Evolutionary conservation across 2,888 invertebrate species (phyloP).

Genomic region (Caenorhabditis sp.): DNA sequence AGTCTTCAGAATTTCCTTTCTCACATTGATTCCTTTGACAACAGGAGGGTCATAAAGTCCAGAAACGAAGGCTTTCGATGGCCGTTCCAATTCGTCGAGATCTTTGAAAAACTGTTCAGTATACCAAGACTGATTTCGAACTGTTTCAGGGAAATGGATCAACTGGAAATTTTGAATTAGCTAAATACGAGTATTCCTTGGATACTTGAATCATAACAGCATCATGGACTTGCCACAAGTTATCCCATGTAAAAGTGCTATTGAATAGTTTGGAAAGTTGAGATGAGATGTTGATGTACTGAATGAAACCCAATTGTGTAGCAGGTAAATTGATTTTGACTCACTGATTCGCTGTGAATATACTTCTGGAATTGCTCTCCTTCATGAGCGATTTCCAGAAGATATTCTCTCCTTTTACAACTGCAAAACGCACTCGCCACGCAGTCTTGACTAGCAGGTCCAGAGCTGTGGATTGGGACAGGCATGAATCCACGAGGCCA

Average conservation of each 20-base stretch:
- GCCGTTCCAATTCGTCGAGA: constrained; percentile 24
- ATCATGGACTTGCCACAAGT: constrained; percentile 52
- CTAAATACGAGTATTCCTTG: neutral
- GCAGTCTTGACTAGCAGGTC: constrained; percentile 29
- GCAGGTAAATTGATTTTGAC: neutral
- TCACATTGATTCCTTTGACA: constrained; percentile 43
- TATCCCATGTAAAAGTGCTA: constrained; percentile 44
- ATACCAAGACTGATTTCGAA: constrained; percentile 44
- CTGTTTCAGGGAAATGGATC: constrained; percentile 44
- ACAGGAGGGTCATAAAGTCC: constrained; percentile 58
- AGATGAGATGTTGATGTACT: constrained; percentile 26
- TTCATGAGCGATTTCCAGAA: constrained; percentile 43
- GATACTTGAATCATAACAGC: constrained; percentile 43
- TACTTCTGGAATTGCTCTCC: constrained; percentile 43
- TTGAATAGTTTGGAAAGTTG: constrained; percentile 37
- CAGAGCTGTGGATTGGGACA: constrained; percentile 46
- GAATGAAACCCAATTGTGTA: constrained; percentile 5
- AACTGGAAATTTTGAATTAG: constrained; percentile 22
- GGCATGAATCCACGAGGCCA: constrained; percentile 65
- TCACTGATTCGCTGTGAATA: constrained; percentile 32
- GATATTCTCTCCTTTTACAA: constrained; percentile 36
- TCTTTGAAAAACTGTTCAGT: constrained; percentile 37
- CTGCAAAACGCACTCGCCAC: constrained; percentile 38
- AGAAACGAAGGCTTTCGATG: constrained; percentile 30
- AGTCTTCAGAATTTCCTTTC: constrained; percentile 49